Base-by-base conservation (phyloP, 2,797 vertebrate genomes). In the Falco biarmicus region DNA sequence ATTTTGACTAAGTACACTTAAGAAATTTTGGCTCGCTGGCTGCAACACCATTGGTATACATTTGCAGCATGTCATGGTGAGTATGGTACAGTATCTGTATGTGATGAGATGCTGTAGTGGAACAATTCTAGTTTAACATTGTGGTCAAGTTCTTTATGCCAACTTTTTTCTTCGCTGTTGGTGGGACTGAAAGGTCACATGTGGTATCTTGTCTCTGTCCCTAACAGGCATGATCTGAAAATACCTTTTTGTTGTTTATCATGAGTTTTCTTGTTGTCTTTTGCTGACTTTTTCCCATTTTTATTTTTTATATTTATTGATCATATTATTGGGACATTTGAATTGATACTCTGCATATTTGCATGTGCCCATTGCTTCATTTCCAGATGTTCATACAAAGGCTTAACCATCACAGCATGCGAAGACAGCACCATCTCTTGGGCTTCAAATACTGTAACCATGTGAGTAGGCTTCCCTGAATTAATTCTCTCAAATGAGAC, bases 311-410 rank as follows among this genome's bases (percentile, higher is more conserved):
- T 61, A 69, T 91, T 66, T 61, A 34, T 47, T 76, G 53, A 13
- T 74, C 4, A 0, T 80, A 21, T 64, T 88, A 29, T 45, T 87
- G 39, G 48, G 47, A 69, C 25, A 11, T 53, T 86, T 73, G 31
- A 84, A 69, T 75, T 74, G 63, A 86, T 86, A 26, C 26, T 78
- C 43, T 84, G 37, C 54, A 4, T 59, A 43, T 93, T 90, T 91
- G 48, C 57, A 24, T 53, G 39, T 90, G 93, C 83, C 77, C 66
- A 5, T 57, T 74, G 66, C 77, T 90, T 89, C 31, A 26, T 89
- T 91, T 96, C 90, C 85, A 93, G 74, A 57, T 95, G 60, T 82
- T 94, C 63, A 28, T 76, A 82, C 60, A 71, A 80, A 79, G 51
- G 37, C 75, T 88, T 88, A 84, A 70, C 70, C 63, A 60, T 76